Percentiles rank a stretch among this genome's conserved stretches.
phyloP scores from a whole-genome alignment of 2,113 vertebrate genomes.

The Perognathus longimembris region DNA sequence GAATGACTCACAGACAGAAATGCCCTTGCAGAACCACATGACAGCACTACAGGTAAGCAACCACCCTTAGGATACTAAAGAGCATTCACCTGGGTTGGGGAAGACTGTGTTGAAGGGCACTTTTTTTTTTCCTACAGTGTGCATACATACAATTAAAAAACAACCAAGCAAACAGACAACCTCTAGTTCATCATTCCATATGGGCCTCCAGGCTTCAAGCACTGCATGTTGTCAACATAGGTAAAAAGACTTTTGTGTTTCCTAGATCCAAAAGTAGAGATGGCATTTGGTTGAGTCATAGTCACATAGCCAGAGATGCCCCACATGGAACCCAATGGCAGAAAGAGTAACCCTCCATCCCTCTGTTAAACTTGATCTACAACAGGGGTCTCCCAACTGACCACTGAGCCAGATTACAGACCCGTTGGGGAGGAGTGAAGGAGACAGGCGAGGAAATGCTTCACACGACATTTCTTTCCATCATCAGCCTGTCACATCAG shows the following conservation, averaged over 20 bases:
- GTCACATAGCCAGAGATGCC: not conserved
- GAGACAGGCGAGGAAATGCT: not conserved
- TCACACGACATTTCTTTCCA: conserved; percentile 9
- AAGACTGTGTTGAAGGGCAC: fast-evolving
- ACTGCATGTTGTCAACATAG: not conserved
- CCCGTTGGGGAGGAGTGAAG: not conserved
- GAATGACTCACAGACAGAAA: not conserved
- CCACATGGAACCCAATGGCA: fast-evolving
- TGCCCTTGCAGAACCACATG: fast-evolving
- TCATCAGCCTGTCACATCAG: conserved; percentile 50
- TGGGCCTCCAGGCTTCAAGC: not conserved
- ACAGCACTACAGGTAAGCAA: not conserved
- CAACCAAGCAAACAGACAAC: no score
- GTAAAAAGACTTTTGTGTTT: not conserved
- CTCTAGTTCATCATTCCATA: not conserved
- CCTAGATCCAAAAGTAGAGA: not conserved
- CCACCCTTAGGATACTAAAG: no score
- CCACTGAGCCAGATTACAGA: not conserved
- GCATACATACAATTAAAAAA: not conserved
- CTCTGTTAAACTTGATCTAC: not conserved
- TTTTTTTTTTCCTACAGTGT: not conserved
- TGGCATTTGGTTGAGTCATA: not conserved
- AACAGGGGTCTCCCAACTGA: not conserved
- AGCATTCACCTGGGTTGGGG: not conserved
- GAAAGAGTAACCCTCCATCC: fast-evolving